A percentile compares a stretch with the other conserved stretches of the same genome.
Evolutionary conservation across 1,140 invertebrate species (phyloP).

Genomic region (Lasaia peninsularis): DNA sequence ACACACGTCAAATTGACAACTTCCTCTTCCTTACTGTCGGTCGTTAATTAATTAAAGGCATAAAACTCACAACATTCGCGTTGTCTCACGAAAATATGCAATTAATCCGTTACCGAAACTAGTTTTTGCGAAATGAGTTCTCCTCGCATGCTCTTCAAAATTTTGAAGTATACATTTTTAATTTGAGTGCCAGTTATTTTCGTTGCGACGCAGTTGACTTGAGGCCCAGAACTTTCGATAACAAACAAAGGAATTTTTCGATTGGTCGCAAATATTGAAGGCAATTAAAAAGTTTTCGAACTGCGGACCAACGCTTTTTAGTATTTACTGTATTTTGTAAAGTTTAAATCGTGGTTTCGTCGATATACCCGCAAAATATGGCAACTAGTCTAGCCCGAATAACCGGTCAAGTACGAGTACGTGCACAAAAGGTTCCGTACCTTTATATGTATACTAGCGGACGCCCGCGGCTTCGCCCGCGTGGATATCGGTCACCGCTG

Average conservation of each 20-base stretch:
- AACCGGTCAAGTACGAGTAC: too few species aligned
- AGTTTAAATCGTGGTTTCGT: not conserved
- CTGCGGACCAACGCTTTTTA: slow-evolving; percentile 18
- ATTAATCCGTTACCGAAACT: not conserved
- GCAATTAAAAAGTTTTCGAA: slow-evolving; percentile 58
- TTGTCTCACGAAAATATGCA: not conserved
- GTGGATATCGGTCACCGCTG: too few species aligned
- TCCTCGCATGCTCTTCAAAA: slow-evolving; percentile 36
- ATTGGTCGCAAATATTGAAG: slow-evolving; percentile 42
- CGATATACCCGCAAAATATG: not conserved
- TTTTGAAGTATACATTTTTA: slow-evolving; percentile 42
- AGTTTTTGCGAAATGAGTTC: slow-evolving; percentile 26
- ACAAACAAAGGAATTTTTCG: slow-evolving; percentile 49
- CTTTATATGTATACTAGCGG: too few species aligned
- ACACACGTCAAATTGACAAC: too few species aligned
- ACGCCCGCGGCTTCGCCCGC: too few species aligned
- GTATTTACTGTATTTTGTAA: slow-evolving; percentile 8
- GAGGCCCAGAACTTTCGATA: slow-evolving; percentile 42
- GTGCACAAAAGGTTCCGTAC: too few species aligned
- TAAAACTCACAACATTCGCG: too few species aligned
- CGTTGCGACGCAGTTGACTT: slow-evolving; percentile 32
- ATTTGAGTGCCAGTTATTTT: slow-evolving; percentile 37
- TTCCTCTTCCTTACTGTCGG: too few species aligned
- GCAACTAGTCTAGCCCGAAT: too few species aligned
- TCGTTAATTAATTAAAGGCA: too few species aligned